phyloP scores from a whole-genome alignment of 1,140 invertebrate genomes.

The Lordiphosa collinella region DNA sequence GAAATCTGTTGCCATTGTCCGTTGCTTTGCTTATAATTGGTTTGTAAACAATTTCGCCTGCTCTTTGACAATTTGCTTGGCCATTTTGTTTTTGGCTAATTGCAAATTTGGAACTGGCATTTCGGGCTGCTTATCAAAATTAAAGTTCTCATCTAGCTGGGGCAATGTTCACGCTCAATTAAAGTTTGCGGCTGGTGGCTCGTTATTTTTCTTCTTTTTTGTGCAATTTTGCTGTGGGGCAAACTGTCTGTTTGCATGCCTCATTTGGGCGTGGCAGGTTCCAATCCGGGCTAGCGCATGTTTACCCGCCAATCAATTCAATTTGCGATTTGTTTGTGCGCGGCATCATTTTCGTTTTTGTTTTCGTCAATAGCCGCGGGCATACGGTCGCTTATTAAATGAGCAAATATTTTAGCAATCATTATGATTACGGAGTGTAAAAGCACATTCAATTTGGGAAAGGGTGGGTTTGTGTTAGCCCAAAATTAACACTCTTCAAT shows the following conservation, averaged over 20 bases:
- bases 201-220: conserved; percentile 3
- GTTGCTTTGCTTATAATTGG: conserved; percentile 51
- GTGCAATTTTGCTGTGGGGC: conserved; percentile 12
- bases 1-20: conserved; percentile 66
- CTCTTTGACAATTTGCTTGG: conserved; percentile 60
- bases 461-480: neutral
- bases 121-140: conserved; percentile 49
- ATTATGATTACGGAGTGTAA: conserved; percentile 42
- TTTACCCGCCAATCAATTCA: conserved; percentile 56
- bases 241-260: conserved; percentile 17
- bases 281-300: conserved; percentile 26
- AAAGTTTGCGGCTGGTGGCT: conserved; percentile 32
- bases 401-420: conserved; percentile 49
- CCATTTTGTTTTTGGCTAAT: conserved; percentile 56
- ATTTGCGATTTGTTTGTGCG: conserved; percentile 51
- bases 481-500: no score
- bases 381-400: conserved; percentile 38
- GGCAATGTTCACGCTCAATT: conserved; percentile 57
- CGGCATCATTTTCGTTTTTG: conserved; percentile 25
- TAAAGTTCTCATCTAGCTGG: conserved; percentile 13
- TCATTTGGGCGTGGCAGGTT: conserved; percentile 10
- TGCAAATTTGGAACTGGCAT: conserved; percentile 32
- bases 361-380: conserved; percentile 23
- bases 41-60: conserved; percentile 69
- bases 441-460: conserved; percentile 26